Conservation (phyloP, 2,888 invertebrate genomes). For the Lasioglossum zephyrum region DNA sequence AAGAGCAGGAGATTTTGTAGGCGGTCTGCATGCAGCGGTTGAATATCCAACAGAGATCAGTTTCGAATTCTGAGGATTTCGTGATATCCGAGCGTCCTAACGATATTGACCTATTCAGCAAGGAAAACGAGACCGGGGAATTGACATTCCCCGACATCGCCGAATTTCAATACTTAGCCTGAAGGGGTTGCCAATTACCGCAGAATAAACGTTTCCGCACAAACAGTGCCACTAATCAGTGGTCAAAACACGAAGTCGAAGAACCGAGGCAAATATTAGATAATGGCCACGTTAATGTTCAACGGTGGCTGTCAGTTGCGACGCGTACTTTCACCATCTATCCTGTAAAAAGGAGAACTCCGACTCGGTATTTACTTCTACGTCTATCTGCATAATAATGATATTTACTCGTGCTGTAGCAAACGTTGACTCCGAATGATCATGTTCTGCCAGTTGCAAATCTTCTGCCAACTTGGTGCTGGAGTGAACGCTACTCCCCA, state of each 20-base stretch:
- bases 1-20: background rate
- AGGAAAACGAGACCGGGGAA: slow-evolving; percentile 12
- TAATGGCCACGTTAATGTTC: slow-evolving; percentile 54
- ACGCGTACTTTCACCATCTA: slow-evolving; percentile 43
- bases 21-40: background rate
- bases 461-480: background rate
- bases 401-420: slow-evolving; percentile 31
- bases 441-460: background rate
- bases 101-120: background rate
- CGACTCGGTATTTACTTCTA: slow-evolving; percentile 41
- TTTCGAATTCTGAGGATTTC: background rate
- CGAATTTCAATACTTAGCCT: slow-evolving; percentile 29
- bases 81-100: slow-evolving; percentile 9
- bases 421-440: slow-evolving; percentile 33
- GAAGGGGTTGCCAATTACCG: slow-evolving; percentile 52
- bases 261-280: slow-evolving; percentile 61
- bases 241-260: slow-evolving; percentile 54
- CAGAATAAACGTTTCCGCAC: slow-evolving; percentile 55
- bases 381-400: slow-evolving; percentile 53
- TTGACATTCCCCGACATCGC: slow-evolving; percentile 29
- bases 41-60: background rate
- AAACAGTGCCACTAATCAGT: slow-evolving; percentile 62
- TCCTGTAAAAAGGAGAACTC: slow-evolving; percentile 37
- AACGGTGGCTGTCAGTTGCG: slow-evolving; percentile 19
- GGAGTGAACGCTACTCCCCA: background rate